Conservation (phyloP, 2,888 invertebrate genomes). For the Laothoe populi region DNA sequence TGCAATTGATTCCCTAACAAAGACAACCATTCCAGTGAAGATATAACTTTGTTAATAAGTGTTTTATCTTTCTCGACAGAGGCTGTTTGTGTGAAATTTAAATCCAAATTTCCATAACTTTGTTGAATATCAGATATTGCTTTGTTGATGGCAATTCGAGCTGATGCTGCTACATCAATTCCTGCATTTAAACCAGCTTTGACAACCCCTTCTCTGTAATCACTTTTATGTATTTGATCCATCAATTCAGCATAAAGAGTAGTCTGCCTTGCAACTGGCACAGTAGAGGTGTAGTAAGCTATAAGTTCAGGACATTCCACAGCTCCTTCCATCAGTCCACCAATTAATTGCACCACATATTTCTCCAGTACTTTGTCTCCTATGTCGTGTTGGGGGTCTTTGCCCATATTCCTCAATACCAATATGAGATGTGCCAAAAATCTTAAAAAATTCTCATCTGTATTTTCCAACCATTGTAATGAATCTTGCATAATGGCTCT, state of each 20-base stretch:
- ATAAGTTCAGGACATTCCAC: slow-evolving; percentile 91
- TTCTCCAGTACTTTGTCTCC: slow-evolving; percentile 91
- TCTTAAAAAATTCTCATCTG: slow-evolving; percentile 86
- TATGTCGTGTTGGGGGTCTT: slow-evolving; percentile 87
- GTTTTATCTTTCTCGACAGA: slow-evolving; percentile 80
- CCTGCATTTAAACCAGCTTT: slow-evolving; percentile 90
- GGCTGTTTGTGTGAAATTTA: slow-evolving; percentile 88
- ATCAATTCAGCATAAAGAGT: slow-evolving; percentile 88
- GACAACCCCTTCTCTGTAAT: slow-evolving; percentile 87
- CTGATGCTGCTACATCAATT: slow-evolving; percentile 93
- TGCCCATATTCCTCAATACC: slow-evolving; percentile 92
- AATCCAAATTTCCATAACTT: slow-evolving; percentile 78
- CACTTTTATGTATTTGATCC: slow-evolving; percentile 86
- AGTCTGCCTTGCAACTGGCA: slow-evolving; percentile 85
- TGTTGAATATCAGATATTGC: slow-evolving; percentile 78
- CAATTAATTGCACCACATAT: slow-evolving; percentile 89
- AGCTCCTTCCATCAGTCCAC: slow-evolving; percentile 69
- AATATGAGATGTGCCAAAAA: slow-evolving; percentile 94
- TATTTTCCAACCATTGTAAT: slow-evolving; percentile 86
- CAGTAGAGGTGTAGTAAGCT: slow-evolving; percentile 93
- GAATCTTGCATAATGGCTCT: slow-evolving; percentile 89
- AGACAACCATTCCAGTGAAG: slow-evolving; percentile 93
- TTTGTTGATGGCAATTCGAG: slow-evolving; percentile 93
- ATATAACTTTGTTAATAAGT: slow-evolving; percentile 70
- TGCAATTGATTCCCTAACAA: slow-evolving; percentile 91